Evolutionary conservation across 2,797 vertebrate genomes (phyloP), one percentile per base, ranked within the genome.

Genomic region (Macropus fuliginosus): DNA sequence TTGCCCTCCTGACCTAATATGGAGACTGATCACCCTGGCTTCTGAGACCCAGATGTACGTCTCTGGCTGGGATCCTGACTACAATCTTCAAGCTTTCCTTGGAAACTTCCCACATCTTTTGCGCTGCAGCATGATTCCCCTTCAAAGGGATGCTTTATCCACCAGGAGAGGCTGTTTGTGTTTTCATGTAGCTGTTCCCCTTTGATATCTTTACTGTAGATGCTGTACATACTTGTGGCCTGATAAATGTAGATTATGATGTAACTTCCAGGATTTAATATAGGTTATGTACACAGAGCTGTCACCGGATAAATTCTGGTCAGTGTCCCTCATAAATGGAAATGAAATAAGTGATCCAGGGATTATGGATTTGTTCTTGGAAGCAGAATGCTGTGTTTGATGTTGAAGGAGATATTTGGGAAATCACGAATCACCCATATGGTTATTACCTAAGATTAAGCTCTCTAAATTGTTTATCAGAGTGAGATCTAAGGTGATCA

Each of bases 141-240:
- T 95, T 93, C 92, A 91, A 59, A 96, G 90, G 29, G 21, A 5
- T 81, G n/a, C 90, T 52, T 94, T 55, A 91, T 59, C 94, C 52
- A 11, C 5, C n/a, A n/a, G 91, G 93, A 5, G 0, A 91, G 74
- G 93, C 96, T 96, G 95, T 92, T 62, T 95, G 90, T 92, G 59
- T 12, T 59, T 11, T 55, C 81, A 55, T 87, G 4, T 40, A 2
- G 40, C 21, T 21, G 91, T 54, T 95, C 56, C 24, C 54, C 96
- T 97, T 97, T 95, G 96, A 93, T 97, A 94, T 97, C 97, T 97
- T 97, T 95, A 92, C 91, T 95, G 95, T 29, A 27, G 95, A 96
- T 95, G 59, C 91, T 96, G 95, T 55, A 55, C 97, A 98, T 98
- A 95, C 3, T 97, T 98, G 97, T 97, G 97, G 97, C 93, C 91